Evolutionary conservation across 2,888 invertebrate species (phyloP), one percentile per base, ranked within the genome.

Genomic region (Epirrhoe tristata): DNA sequence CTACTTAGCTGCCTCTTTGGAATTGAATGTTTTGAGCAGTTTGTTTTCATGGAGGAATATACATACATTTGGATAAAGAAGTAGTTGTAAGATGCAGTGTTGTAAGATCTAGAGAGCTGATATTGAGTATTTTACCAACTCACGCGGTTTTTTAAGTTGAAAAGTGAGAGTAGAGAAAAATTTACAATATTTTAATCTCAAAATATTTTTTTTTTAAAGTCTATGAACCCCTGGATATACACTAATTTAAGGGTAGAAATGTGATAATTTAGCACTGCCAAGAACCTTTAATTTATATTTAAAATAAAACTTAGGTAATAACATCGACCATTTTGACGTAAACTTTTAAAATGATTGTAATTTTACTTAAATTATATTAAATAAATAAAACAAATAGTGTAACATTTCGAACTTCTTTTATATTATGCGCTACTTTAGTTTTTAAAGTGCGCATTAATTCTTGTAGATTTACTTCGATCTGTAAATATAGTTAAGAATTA

Each of bases 231-330:
- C 51, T 58, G 48, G 14, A 16, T 60, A 58, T 8, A 58, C 58
- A 52, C 63, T 56, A 31, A 53, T 52, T 17, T 63, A 50, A 58
- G 50, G 58, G 43, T 64, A 62, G 58, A 68, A 55, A 61, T 68
- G 68, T 68, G 68, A 68, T 68, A 68, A 58, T 62, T 54, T 36
- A 54, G 64, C 54, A 68, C 64, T 68, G 68, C 68, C 68, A 68
- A 57, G 57, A 64, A 63, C 39, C 34, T 16, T 54, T 55, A n/a
- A 68, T 64, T 68, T 67, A 67, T 67, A 66, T 14, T 34, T 51
- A 66, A 34, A 6, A 12, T 60, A 46, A 34, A 7, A 39, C 10
- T 56, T 12, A 51, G 51, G 17, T 51, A 43, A 51, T 31, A 16
- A 34, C 8, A 14, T 48, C 48, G 6, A 48, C 48, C 14, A 48